Base-by-base conservation (phyloP, 2,113 vertebrate species). In the Clupea harengus region DNA sequence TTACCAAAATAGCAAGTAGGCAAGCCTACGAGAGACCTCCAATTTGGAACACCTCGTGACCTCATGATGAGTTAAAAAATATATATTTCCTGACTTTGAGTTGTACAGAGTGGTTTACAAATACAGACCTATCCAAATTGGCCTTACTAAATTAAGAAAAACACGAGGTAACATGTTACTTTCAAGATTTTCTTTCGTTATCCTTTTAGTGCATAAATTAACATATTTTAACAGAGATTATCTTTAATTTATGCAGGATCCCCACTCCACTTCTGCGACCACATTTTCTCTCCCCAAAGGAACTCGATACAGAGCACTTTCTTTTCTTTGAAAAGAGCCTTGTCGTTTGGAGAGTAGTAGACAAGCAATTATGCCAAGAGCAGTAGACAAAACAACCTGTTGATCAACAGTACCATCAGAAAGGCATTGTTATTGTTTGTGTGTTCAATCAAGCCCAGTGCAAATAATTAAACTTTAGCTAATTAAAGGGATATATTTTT, bases 221-320 rank as follows among this genome's bases (percentile, higher is more conserved):
- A 78, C 93, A 95, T 95, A 93, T 89, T 91, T 94, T 93, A 93
- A 89, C 83, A 83, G 85, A 83, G 90, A 91, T 93, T 92, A 93
- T 92, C 91, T 89, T 83, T 85, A 92, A 92, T 92, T 92, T 89
- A 91, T 89, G 81, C 89, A 44, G 89, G 86, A 90, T 86, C 86
- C 85, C 85, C 86, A 91, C 92, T 90, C 92, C 90, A 92, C 90
- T 94, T 93, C 91, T 92, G 92, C 90, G 88, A 89, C 91, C 84
- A 90, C 90, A 87, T 92, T 92, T 91, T 89, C 85, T 83, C 46
- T 78, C 72, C 25, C 25, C 72, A 78, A 45, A 2, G 85, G 84
- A 83, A 85, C 88, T 93, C 86, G 91, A 88, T 89, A 92, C 90
- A 92, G 91, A 89, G 90, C 91, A 87, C 88, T 90, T 88, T 89